Evolutionary conservation across 2,888 invertebrate genomes (phyloP).

Genomic region (Hesperia comma): DNA sequence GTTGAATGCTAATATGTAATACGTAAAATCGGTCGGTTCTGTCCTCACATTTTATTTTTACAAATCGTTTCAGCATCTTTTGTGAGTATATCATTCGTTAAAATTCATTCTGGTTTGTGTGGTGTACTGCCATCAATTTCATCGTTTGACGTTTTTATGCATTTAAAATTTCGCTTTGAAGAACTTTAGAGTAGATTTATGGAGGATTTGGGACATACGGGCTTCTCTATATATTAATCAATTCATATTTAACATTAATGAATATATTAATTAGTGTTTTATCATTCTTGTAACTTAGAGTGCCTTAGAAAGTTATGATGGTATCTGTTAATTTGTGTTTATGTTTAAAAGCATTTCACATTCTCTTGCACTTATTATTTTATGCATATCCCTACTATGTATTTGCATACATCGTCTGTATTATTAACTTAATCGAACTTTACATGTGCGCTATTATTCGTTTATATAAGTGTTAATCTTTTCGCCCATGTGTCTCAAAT

Average conservation of each 20-base stretch:
- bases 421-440: too few relatives aligned
- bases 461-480: not conserved
- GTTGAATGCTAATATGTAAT: constrained; percentile 43
- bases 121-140: constrained; percentile 70
- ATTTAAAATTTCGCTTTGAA: constrained; percentile 81
- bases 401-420: too few relatives aligned
- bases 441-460: too few relatives aligned
- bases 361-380: not conserved
- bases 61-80: constrained; percentile 71
- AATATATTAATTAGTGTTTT: too few relatives aligned
- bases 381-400: not conserved
- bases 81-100: constrained; percentile 68
- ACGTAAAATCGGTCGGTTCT: constrained; percentile 51
- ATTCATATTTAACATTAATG: not conserved
- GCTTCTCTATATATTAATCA: constrained; percentile 43
- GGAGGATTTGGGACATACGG: constrained; percentile 56
- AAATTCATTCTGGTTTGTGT: constrained; percentile 64
- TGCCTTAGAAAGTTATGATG: too few relatives aligned
- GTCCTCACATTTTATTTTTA: constrained; percentile 73
- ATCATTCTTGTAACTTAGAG: too few relatives aligned
- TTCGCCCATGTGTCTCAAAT: constrained; percentile 49
- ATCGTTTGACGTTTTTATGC: constrained; percentile 79
- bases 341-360: not conserved
- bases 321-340: not conserved
- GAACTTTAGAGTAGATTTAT: constrained; percentile 70